Conservation (phyloP, 1,140 invertebrate genomes). For the Potamilus streckersoni region DNA sequence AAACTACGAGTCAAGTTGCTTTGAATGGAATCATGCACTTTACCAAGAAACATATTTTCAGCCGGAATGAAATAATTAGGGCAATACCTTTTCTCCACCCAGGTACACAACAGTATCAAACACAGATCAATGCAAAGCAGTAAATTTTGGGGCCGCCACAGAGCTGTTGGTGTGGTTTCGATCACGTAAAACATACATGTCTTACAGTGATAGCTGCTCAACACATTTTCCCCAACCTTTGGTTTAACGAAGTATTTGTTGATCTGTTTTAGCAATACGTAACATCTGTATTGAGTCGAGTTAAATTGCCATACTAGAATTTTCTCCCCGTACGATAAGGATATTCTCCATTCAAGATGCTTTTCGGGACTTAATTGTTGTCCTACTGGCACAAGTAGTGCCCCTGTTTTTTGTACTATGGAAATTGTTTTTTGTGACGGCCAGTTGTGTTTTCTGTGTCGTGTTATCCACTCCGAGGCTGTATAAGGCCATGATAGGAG, state of each 20-base stretch:
- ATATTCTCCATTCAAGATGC: conserved; percentile 14
- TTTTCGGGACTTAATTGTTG: neutral
- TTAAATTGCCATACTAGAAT: conserved; percentile 6
- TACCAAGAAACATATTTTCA: conserved; percentile 7
- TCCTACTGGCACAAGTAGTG: conserved; percentile 8
- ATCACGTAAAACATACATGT: conserved; percentile 10
- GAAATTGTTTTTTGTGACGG: no score
- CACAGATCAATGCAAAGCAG: conserved; percentile 4
- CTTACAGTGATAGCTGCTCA: conserved; percentile 9
- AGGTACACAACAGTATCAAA: neutral
- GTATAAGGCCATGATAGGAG: no score
- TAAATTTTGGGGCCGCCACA: conserved; percentile 4
- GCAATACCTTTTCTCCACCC: neutral
- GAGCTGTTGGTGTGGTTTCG: neutral
- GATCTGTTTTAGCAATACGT: conserved; percentile 8
- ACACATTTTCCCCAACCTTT: neutral
- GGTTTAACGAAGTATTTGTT: conserved; percentile 11
- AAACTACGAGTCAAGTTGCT: no score
- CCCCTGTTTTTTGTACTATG: neutral
- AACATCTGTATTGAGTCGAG: conserved; percentile 12
- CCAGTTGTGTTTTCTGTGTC: no score
- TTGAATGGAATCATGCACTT: neutral
- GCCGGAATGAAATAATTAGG: conserved; percentile 9
- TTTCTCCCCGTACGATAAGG: conserved; percentile 18
- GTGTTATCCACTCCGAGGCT: no score